phyloP scores from a whole-genome alignment of 2,888 invertebrate species.

The Tuberolachnus salignus region DNA sequence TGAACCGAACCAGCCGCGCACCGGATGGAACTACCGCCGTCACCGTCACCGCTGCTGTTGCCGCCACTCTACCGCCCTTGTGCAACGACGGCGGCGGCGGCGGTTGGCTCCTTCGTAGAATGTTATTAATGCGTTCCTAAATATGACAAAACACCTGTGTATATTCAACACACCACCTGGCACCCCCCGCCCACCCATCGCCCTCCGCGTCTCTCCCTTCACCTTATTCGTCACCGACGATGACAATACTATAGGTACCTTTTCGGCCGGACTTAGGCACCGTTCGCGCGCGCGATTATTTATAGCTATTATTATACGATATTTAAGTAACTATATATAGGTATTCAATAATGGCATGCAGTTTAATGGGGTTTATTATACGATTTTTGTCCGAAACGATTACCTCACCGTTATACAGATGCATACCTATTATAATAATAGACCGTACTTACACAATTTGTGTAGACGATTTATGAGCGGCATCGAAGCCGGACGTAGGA shows the following conservation, averaged over 20 bases:
- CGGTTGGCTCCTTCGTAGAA: constrained; percentile 33
- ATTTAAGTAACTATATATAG: no score
- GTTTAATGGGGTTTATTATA: no score
- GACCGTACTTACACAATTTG: no score
- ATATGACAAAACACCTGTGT: constrained; percentile 56
- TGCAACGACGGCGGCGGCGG: not conserved
- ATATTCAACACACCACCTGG: constrained; percentile 51
- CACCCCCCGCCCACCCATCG: constrained; percentile 10
- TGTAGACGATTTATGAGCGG: no score
- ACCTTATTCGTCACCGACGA: constrained; percentile 31
- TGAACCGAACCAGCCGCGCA: constrained; percentile 50
- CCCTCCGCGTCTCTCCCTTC: not conserved
- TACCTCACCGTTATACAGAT: no score
- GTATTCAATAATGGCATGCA: no score
- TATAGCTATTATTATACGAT: no score
- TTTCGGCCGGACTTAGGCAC: constrained; percentile 29
- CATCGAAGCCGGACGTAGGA: no score
- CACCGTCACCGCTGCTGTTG: constrained; percentile 2
- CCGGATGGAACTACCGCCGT: constrained; percentile 54
- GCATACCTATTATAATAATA: no score
- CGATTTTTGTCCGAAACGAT: no score
- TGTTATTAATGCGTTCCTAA: constrained; percentile 55
- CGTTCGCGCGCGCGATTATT: constrained; percentile 38
- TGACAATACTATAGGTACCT: constrained; percentile 24
- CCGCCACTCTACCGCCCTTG: not conserved